Percentiles rank a stretch among this genome's conserved stretches.
Evolutionary conservation across 2,113 vertebrate species (phyloP).

Genomic region (Bubo bubo): DNA sequence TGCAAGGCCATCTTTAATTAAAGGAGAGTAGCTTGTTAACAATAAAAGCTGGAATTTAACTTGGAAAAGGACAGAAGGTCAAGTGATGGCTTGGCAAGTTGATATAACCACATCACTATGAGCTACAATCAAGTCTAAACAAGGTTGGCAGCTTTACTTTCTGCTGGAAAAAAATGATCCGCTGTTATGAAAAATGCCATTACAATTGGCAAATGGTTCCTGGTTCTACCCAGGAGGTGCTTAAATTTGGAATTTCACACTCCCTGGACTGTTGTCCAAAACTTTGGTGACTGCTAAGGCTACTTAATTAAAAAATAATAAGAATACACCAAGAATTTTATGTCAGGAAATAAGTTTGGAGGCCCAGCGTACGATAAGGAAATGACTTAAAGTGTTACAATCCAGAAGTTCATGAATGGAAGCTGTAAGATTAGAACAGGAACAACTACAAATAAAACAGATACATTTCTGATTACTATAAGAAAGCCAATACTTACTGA

Average conservation of each 20-base stretch:
- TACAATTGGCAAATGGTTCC: not conserved
- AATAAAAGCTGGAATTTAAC: conserved; percentile 27
- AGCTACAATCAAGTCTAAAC: not conserved
- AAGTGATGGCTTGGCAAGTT: conserved; percentile 23
- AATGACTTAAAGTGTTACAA: conserved; percentile 5
- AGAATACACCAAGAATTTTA: not conserved
- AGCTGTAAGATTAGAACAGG: not conserved
- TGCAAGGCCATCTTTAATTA: not conserved
- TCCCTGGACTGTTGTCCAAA: not conserved
- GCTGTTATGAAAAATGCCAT: not conserved
- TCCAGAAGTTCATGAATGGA: not conserved
- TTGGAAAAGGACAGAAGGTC: not conserved
- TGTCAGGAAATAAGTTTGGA: conserved; percentile 19
- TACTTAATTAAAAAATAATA: conserved; percentile 32
- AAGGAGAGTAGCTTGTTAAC: not conserved
- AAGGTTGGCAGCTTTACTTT: not conserved
- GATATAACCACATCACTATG: not conserved
- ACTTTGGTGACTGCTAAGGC: not conserved
- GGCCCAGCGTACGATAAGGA: not conserved
- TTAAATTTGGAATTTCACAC: conserved; percentile 21
- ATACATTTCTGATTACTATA: not conserved
- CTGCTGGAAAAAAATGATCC: not conserved
- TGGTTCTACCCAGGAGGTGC: not conserved
- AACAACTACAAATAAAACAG: not conserved
- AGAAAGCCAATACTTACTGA: not conserved